Evolutionary conservation across 2,113 vertebrate genomes (phyloP), one percentile per base, ranked within the genome.

Genomic region (Phaethornis superciliosus): DNA sequence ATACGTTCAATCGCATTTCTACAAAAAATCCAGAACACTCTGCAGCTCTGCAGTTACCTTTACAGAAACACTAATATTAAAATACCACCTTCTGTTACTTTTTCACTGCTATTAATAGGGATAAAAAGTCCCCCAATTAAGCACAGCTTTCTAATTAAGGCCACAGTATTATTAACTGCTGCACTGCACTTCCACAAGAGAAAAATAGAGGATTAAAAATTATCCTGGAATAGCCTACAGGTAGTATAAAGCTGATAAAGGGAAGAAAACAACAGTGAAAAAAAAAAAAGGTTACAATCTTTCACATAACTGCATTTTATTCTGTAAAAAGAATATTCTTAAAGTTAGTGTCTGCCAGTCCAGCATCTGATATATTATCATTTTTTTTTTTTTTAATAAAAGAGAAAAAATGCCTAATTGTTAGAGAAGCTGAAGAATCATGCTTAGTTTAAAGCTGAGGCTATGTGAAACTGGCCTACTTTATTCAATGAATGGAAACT

Each of bases 121-220:
- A 96, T 87, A 90, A 93, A 93, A 85, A 83, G 54, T 87, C 69
- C 56, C 55, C 44, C 70, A 91, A 85, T 90, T 95, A 95, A 96
- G 87, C 33, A 78, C 12, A 77, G 74, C 19, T 76, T 96, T 94
- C 84, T 92, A 96, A 96, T 96, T 94, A 96, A 89, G 80, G 80
- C 22, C 75, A 67, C 1, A 9, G 30, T 78, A 88, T 84, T 96
- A 93, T 81, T 94, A 95, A 92, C 47, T 88, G 77, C 62, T n/a
- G 56, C 59, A 82, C 42, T 87, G 80, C 69, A 91, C 16, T 90
- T 92, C 70, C 82, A 81, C 32, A 75, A 67, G 65, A 90, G 51
- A 85, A 93, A 77, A 88, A 72, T 0, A 93, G 44, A 89, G 63
- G 86, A 94, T 95, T 95, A 91, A 81, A 95, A 94, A 88, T 88